Conservation (phyloP, 2,797 vertebrate genomes). For the Gallinago nigripennis region DNA sequence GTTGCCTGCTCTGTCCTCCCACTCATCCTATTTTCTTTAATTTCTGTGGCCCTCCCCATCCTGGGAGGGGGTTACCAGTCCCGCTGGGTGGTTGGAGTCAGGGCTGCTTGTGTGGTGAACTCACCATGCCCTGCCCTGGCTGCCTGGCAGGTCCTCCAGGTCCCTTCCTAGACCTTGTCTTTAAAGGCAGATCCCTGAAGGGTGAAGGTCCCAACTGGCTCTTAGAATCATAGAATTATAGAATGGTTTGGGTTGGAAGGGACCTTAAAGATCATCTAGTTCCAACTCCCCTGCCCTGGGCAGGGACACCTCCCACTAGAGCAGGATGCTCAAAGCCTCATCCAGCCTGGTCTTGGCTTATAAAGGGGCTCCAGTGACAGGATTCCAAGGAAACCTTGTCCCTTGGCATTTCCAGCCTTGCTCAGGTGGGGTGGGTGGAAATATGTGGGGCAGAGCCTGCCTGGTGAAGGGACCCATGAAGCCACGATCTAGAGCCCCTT, state of each 20-base stretch:
- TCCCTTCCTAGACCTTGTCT: background rate
- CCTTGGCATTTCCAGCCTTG: background rate
- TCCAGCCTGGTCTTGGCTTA: background rate
- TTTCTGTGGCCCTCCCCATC: background rate
- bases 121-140: background rate
- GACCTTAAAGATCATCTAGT: no score
- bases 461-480: rapidly evolving
- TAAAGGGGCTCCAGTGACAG: background rate
- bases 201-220: background rate
- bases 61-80: background rate
- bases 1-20: background rate
- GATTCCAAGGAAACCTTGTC: background rate
- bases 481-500: rapidly evolving
- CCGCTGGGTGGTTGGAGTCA: background rate
- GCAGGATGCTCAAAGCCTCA: no score
- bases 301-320: no score
- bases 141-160: background rate
- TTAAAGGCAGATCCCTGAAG: background rate
- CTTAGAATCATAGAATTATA: no score
- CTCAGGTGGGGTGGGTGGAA: background rate
- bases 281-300: no score
- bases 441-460: rapidly evolving
- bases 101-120: background rate
- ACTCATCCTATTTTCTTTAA: background rate
- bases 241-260: no score